Percentiles rank a stretch among this genome's conserved stretches.
Conservation (phyloP, 2,888 invertebrate species). For the Dicranocentrus wangi region DNA sequence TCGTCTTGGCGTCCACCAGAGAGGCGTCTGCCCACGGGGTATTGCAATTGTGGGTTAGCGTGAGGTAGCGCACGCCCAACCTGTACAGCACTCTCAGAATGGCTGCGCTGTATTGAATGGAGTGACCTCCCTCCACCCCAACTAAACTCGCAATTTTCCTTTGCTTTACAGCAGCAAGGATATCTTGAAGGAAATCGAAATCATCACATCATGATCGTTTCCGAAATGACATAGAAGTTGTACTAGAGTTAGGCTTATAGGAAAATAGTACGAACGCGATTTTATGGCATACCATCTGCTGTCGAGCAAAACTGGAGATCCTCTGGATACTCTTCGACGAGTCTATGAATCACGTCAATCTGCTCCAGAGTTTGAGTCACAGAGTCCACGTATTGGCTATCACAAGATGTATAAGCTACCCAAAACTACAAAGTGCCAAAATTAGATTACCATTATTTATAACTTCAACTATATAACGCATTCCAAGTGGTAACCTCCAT, state of each 20-base stretch:
- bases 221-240: too few species aligned
- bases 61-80: slow-evolving; percentile 90
- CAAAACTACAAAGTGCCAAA: slow-evolving; percentile 77
- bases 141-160: slow-evolving; percentile 79
- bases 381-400: slow-evolving; percentile 80
- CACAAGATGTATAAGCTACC: slow-evolving; percentile 79
- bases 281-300: slow-evolving; percentile 75
- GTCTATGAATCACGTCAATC: slow-evolving; percentile 80
- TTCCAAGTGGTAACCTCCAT: too few species aligned
- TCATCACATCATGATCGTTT: too few species aligned
- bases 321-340: slow-evolving; percentile 77
- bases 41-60: slow-evolving; percentile 93
- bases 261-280: too few species aligned
- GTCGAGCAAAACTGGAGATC: slow-evolving; percentile 78
- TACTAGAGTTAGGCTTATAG: too few species aligned
- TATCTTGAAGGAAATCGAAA: slow-evolving; percentile 74
- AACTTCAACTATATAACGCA: too few species aligned
- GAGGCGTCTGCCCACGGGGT: slow-evolving; percentile 79
- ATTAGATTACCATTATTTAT: not conserved
- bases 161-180: slow-evolving; percentile 75
- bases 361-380: slow-evolving; percentile 81
- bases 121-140: slow-evolving; percentile 93
- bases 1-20: slow-evolving; percentile 23
- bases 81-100: slow-evolving; percentile 91
- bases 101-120: slow-evolving; percentile 90